phyloP scores from a whole-genome alignment of 2,888 invertebrate species.

The Brachycybe producta region DNA sequence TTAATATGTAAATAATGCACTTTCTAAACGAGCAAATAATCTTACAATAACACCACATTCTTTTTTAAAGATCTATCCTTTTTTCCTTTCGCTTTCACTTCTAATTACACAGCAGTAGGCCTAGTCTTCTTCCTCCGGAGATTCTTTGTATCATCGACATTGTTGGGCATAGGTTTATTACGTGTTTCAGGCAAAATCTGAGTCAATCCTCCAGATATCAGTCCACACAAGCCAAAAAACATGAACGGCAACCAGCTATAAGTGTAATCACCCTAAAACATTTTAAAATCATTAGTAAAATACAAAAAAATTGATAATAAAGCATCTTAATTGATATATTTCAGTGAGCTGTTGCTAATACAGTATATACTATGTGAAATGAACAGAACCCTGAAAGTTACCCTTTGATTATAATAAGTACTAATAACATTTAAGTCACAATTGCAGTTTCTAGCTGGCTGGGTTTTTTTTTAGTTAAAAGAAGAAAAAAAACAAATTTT shows the following conservation, averaged over 20 bases:
- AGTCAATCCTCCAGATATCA: constrained; percentile 10
- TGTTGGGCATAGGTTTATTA: constrained; percentile 19
- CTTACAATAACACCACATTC: no score
- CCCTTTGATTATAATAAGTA: background rate
- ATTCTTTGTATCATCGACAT: constrained; percentile 16
- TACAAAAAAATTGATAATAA: background rate
- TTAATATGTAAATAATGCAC: no score
- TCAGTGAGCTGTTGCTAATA: background rate
- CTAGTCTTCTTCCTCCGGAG: constrained; percentile 13
- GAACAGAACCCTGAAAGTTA: background rate
- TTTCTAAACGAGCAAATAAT: no score
- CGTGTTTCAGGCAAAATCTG: constrained; percentile 18
- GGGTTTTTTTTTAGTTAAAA: no score
- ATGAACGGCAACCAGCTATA: constrained; percentile 14
- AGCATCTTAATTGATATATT: background rate
- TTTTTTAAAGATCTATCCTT: no score
- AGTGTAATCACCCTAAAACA: constrained; percentile 16
- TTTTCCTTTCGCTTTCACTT: no score
- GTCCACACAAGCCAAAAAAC: constrained; percentile 13
- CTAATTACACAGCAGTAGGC: no score
- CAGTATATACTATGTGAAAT: no score
- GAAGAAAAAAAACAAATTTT: no score
- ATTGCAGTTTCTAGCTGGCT: no score
- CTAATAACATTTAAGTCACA: no score
- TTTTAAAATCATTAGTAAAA: background rate